These are phyloP conservation scores for Panthera uncia DNA, from an alignment of 2,113 vertebrate species.

Conservation along the genomic window DNA sequence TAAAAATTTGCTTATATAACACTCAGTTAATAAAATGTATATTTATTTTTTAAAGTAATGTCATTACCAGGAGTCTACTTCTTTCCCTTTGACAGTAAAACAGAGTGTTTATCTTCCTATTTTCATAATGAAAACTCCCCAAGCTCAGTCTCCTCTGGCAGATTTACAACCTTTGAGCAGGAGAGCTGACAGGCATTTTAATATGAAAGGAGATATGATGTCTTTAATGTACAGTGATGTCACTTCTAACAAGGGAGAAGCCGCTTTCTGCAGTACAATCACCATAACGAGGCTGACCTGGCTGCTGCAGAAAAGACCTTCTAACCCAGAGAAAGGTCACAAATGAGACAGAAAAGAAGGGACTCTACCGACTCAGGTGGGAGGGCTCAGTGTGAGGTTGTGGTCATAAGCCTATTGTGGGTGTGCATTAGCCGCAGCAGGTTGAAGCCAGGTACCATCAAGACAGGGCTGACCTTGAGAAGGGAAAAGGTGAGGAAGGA, in stretches of 20 bases:
- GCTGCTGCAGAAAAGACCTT: constrained; percentile 85
- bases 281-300: constrained; percentile 87
- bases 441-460: constrained; percentile 85
- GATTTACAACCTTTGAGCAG: constrained; percentile 85
- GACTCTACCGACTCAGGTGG: constrained; percentile 81
- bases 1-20: constrained; percentile 69
- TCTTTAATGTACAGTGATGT: constrained; percentile 89
- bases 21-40: constrained; percentile 72
- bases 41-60: constrained; percentile 81
- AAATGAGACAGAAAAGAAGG: constrained; percentile 87
- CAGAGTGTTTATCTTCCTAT: constrained; percentile 85
- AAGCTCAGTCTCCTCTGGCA: constrained; percentile 81
- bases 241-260: constrained; percentile 86
- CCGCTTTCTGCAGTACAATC: constrained; percentile 77
- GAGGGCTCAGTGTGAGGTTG: constrained; percentile 83
- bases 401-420: constrained; percentile 79
- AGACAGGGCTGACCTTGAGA: constrained; percentile 92
- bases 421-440: constrained; percentile 86
- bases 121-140: constrained; percentile 87
- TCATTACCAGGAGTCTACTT: constrained; percentile 77
- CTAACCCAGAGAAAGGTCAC: constrained; percentile 87
- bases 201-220: constrained; percentile 88
- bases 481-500: constrained; percentile 86
- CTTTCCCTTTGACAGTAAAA: constrained; percentile 82
- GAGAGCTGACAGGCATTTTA: constrained; percentile 89